Base-by-base conservation (phyloP, 1,140 invertebrate species). In the Chymomyza costata region DNA sequence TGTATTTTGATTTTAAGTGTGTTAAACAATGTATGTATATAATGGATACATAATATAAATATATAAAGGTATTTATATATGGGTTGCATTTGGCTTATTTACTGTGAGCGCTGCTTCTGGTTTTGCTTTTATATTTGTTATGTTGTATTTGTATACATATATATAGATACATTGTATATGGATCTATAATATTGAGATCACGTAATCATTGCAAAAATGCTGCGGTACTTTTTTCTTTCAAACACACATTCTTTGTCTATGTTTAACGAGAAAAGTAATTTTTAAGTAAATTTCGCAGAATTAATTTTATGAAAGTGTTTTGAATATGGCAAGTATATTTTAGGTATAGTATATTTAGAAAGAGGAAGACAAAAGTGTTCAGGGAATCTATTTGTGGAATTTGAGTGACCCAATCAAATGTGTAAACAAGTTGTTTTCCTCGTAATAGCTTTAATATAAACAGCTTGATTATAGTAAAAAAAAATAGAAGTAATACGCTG, bases 191-290 rank as follows among this genome's bases (percentile, higher is more conserved):
- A n/a, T n/a, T n/a, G n/a, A n/a, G n/a, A 50, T 57, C 62, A 63
- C 68, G 48, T 67, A 58, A 51, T 49, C 52, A 58, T 49, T 80
- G 71, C 71, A 67, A 67, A 76, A 64, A 71, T 78, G 66, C 70
- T 68, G 54, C 71, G 41, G 56, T 76, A 52, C 70, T 76, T 61
- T 71, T n/a, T 57, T 46, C 18, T 47, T 63, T 31, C 25, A 38
- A 59, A 54, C 50, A 65, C 61, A 37, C 55, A 52, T 17, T 60
- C 41, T 45, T 49, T 69, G 45, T 48, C 43, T 35, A 48, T 58
- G 41, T 44, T 64, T 64, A 64, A 59, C 60, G 43, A 59, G 60
- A 64, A 64, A 64, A 64, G 63, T 48, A 63, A 64, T 63, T 64
- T 64, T 50, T 63, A 63, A 64, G 60, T 64, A 59, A 63, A 63